Evolutionary conservation across 2,113 vertebrate genomes (phyloP).

Genomic region (Chionomys nivalis): DNA sequence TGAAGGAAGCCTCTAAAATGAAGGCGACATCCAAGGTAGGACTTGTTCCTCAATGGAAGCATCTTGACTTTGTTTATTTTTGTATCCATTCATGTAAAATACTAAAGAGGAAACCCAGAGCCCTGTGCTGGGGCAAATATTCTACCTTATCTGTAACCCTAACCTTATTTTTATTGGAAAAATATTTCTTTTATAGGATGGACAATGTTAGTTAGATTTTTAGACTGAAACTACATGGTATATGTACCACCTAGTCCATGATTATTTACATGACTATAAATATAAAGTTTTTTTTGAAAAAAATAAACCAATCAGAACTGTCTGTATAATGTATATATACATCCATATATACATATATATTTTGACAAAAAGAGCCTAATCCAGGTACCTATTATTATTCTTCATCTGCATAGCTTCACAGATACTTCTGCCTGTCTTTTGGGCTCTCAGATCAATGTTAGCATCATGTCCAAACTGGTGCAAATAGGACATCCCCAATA

Average conservation of each 20-base stretch:
- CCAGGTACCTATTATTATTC: background rate
- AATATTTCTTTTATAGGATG: background rate
- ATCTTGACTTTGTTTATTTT: constrained; percentile 24
- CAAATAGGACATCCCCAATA: background rate
- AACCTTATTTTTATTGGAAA: background rate
- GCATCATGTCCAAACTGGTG: background rate
- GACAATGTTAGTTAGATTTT: background rate
- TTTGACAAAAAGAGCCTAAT: background rate
- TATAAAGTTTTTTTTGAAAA: background rate
- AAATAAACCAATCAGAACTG: background rate
- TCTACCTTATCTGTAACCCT: background rate
- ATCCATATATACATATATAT: too few species aligned
- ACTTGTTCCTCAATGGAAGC: background rate
- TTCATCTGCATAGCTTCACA: background rate
- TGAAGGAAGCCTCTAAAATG: constrained; percentile 32
- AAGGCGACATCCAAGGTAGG: constrained; percentile 52
- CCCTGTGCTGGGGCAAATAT: too few species aligned
- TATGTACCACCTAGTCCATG: background rate
- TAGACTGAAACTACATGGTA: background rate
- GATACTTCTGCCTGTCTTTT: background rate
- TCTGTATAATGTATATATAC: background rate
- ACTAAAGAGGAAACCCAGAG: background rate
- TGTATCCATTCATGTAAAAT: background rate
- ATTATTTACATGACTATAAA: background rate
- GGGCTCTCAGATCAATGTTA: background rate